Base-by-base conservation (phyloP, 2,113 vertebrate genomes). In the Isurus oxyrinchus region DNA sequence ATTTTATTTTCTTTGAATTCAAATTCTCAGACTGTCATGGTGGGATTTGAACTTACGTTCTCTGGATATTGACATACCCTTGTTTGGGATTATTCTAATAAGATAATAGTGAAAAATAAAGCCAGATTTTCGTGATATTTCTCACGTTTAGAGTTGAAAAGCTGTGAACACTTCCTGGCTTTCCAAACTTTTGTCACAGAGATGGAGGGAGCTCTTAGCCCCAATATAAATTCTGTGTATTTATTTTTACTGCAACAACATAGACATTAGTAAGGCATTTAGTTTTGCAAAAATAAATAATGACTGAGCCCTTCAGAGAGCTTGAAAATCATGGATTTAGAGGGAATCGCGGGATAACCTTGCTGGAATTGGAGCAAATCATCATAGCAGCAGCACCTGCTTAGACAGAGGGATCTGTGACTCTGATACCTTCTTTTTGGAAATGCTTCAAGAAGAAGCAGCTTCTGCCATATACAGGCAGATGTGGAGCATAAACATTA, bases 211-310 rank as follows among this genome's bases (percentile, higher is more conserved):
- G 44, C 3, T 44, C 40, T 53, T n/a, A 27, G 8, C 35, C 35
- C 8, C 3, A 95, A 23, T 49, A 14, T 25, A 66, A 94, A 40
- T 66, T 67, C 21, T 53, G 31, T 49, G 19, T 25, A 40, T 40
- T 94, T 94, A 21, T 95, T 95, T 63, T 49, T 67, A 53, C 63
- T 49, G 63, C 61, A 95, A 49, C 40, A 49, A 27, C 23, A 69
- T 25, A 40, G 63, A 14, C 16, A 94, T 67, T 49, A 44, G 61
- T 25, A 49, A 67, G 23, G 53, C 25, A 40, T 95, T 69, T 69
- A 69, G 27, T 95, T 69, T 69, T 95, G 44, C 40, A 44, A 95
- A 95, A 95, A 88, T 57, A 94, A 40, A 66, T 66, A 63, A 94
- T 19, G 59, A 40, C 14, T 95, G 63, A 69, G 53, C 40, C 63